A percentile compares a stretch with the other conserved stretches of the same genome.
Evolutionary conservation across 2,888 invertebrate species (phyloP).

Genomic region (Zootermopsis nevadensis): DNA sequence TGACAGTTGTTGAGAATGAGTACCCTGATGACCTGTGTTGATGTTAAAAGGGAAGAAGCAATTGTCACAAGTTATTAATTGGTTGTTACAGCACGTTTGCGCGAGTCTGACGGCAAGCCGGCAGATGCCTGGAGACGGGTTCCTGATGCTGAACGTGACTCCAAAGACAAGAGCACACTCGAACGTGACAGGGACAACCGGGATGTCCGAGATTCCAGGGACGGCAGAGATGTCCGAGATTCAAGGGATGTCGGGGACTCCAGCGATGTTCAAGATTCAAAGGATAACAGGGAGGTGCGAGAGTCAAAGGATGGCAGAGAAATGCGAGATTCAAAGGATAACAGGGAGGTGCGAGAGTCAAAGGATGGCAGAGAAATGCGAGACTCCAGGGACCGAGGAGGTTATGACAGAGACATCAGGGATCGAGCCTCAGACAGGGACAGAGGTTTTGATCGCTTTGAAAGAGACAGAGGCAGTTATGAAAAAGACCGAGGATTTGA

Average conservation of each 20-base stretch:
- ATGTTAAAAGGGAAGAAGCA: too few species aligned
- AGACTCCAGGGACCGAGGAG: constrained; percentile 47
- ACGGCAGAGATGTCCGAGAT: constrained; percentile 36
- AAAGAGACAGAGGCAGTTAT: constrained; percentile 50
- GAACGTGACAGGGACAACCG: constrained; percentile 13
- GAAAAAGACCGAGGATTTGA: constrained; percentile 43
- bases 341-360: constrained; percentile 20
- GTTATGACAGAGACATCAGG: constrained; percentile 50
- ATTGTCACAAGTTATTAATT: not conserved
- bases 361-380: constrained; percentile 27
- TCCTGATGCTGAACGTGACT: constrained; percentile 15
- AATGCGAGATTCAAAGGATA: constrained; percentile 37
- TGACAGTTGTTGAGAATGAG: too few species aligned
- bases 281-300: constrained; percentile 32
- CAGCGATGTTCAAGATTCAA: constrained; percentile 34
- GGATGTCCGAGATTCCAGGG: constrained; percentile 13
- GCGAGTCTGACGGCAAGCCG: constrained; percentile 15
- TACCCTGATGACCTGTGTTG: too few species aligned
- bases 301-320: constrained; percentile 6
- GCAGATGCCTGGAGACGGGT: constrained; percentile 21
- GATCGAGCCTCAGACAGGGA: constrained; percentile 54
- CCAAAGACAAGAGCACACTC: not conserved
- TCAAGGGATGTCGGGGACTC: constrained; percentile 24
- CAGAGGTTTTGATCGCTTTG: constrained; percentile 54
- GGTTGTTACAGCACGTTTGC: not conserved